Evolutionary conservation across 2,113 vertebrate genomes (phyloP).

Genomic region (Oxyura jamaicensis): DNA sequence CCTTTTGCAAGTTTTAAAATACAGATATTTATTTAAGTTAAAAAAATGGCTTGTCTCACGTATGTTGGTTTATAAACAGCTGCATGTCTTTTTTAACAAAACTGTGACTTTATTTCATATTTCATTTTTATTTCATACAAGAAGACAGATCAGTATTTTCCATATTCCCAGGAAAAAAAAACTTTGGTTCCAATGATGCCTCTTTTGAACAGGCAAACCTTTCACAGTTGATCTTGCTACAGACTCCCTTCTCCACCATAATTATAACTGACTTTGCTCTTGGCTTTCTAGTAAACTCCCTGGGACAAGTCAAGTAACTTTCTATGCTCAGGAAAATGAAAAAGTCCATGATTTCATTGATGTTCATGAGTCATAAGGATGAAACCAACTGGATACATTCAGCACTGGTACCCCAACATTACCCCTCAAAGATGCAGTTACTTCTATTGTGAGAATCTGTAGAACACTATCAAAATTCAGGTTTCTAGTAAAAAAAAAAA

Average conservation of each 20-base stretch:
- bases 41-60: background rate
- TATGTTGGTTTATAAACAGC: background rate
- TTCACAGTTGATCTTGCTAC: background rate
- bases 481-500: background rate
- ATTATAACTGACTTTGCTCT: background rate
- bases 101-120: background rate
- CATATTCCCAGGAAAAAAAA: background rate
- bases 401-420: background rate
- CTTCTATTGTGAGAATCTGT: background rate
- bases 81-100: background rate
- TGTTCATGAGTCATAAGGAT: rapidly evolving
- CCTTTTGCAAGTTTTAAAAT: background rate
- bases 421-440: background rate
- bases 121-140: background rate
- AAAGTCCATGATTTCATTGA: rapidly evolving
- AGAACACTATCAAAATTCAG: rapidly evolving
- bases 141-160: background rate
- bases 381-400: background rate
- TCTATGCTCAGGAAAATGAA: background rate
- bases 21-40: background rate
- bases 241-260: background rate
- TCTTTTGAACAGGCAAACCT: background rate
- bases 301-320: background rate
- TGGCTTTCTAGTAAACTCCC: background rate
- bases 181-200: background rate